These are phyloP conservation scores for Stomatorhinus ivindoensis DNA, from an alignment of 2,113 vertebrate genomes.

Conservation along the genomic window DNA sequence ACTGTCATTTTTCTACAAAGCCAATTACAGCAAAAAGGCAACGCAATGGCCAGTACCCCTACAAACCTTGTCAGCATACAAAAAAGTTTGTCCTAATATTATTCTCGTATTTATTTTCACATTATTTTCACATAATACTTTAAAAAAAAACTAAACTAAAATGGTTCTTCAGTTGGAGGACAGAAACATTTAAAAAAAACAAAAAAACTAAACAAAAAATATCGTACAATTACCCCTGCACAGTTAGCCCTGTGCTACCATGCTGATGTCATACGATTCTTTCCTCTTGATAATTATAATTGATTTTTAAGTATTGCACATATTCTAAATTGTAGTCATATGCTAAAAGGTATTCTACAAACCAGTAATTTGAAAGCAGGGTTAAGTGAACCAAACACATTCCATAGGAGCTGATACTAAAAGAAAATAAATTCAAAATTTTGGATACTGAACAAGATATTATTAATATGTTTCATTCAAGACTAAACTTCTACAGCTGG, in stretches of 20 bases:
- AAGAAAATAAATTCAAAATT: background rate
- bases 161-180: background rate
- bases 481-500: background rate
- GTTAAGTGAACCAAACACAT: background rate
- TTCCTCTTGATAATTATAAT: conserved; percentile 41
- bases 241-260: conserved; percentile 26
- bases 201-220: conserved; percentile 16
- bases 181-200: conserved; percentile 5
- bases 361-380: background rate
- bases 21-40: conserved; percentile 28
- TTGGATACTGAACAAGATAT: background rate
- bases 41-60: conserved; percentile 28
- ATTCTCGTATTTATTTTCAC: background rate
- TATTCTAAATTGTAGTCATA: conserved; percentile 54
- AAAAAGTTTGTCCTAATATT: conserved; percentile 2
- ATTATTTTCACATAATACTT: background rate
- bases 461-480: background rate
- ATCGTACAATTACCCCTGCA: background rate
- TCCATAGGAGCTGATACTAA: background rate
- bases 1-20: conserved; percentile 23
- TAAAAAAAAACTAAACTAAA: background rate
- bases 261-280: conserved; percentile 41
- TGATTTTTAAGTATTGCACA: conserved; percentile 66
- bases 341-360: background rate
- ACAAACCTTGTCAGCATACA: background rate